A percentile compares a stretch with the other conserved stretches of the same genome.
Conservation (phyloP, 2,888 invertebrate genomes). For the Pasiphila rectangulata region DNA sequence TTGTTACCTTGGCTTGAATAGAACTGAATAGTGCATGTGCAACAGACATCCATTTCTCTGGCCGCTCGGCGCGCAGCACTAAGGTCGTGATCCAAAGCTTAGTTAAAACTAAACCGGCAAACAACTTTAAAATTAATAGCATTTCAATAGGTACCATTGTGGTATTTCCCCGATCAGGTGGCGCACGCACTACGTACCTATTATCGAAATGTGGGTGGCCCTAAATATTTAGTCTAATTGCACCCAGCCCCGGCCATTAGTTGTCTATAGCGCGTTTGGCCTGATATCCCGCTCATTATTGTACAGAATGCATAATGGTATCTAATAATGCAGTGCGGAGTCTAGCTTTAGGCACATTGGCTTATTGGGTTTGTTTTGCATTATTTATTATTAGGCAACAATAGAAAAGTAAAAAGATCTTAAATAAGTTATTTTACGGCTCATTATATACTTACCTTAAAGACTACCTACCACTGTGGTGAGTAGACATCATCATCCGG, state of each 20-base stretch:
- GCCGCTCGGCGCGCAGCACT: too few relatives aligned
- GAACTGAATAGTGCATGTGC: too few relatives aligned
- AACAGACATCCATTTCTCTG: too few relatives aligned
- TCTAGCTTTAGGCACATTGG: too few relatives aligned
- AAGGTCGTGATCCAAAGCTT: conserved; percentile 16
- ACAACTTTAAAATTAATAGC: conserved; percentile 15
- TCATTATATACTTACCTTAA: too few relatives aligned
- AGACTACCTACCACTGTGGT: too few relatives aligned
- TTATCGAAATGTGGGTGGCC: conserved; percentile 41
- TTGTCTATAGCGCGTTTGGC: conserved; percentile 24
- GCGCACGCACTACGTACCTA: conserved; percentile 15
- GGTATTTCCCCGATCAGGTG: conserved; percentile 21
- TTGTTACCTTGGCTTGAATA: too few relatives aligned
- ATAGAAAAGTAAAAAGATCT: too few relatives aligned
- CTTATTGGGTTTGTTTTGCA: too few relatives aligned
- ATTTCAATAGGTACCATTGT: conserved; percentile 21
- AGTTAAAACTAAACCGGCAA: conserved; percentile 12
- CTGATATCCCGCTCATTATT: conserved; percentile 23
- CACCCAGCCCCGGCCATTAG: conserved; percentile 22
- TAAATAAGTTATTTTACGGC: too few relatives aligned
- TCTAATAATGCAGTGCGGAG: not conserved
- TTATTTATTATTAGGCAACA: too few relatives aligned
- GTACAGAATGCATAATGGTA: not conserved
- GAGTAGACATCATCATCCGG: too few relatives aligned
- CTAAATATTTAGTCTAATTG: conserved; percentile 46